Evolutionary conservation across 2,888 invertebrate species (phyloP), one percentile per base, ranked within the genome.

Genomic region (Pachydiplax longipennis): DNA sequence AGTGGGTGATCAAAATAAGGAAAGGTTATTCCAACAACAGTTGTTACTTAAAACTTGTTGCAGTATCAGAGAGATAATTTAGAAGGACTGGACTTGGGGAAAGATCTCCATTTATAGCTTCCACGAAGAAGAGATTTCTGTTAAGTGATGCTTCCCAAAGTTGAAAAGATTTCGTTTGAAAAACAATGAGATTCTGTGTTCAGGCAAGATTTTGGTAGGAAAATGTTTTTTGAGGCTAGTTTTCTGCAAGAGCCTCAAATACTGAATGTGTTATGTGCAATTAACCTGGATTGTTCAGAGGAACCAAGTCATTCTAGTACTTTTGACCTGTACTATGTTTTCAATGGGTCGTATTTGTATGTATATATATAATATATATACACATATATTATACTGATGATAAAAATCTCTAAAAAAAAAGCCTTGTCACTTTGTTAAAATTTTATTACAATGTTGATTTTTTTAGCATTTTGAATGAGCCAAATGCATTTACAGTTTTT

Each of bases 401-500:
- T 87, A 37, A 65, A 87, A 37, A 87, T 61, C 61, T 61, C 61
- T 58, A 58, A 35, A 58, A 73, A 31, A 87, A 61, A 61, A 15
- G n/a, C 61, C 12, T 73, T 87, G 58, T 61, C 58, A 87, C 58
- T 87, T 87, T 87, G 87, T 87, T 87, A 87, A 61, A 87, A 31
- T 61, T 87, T 87, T 61, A 87, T 65, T 61, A 61, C 58, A 61
- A 83, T 87, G 87, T 87, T 65, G 61, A 58, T 87, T 87, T 73
- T 37, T 83, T 87, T 87, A 87, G 87, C 87, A 87, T 87, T 87
- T 87, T 87, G 61, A 87, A 87, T 61, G 37, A 87, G 87, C 87
- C 87, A 37, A 87, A 87, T 87, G 87, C 87, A 87, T 87, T 87
- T 87, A 87, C 87, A 61, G 87, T 87, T 87, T 82, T 73, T 87